Conservation (phyloP, 2,888 invertebrate genomes). For the Trissoscelio sp. region DNA sequence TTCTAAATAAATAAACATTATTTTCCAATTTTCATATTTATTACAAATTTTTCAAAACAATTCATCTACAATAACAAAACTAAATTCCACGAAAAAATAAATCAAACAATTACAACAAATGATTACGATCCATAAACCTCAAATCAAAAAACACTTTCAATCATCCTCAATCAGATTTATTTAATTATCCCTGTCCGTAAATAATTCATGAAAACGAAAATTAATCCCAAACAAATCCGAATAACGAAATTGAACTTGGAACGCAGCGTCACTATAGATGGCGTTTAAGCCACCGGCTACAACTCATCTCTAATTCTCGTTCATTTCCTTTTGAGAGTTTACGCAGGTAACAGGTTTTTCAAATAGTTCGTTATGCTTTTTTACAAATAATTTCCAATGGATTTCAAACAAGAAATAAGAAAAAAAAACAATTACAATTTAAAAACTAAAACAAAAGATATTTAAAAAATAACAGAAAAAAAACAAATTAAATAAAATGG, state of each 20-base stretch:
- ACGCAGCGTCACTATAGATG: conserved; percentile 38
- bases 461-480: neutral
- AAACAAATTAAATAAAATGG: conserved; percentile 47
- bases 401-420: neutral
- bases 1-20: no score
- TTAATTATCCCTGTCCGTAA: conserved; percentile 3
- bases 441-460: neutral
- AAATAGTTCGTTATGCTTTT: no score
- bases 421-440: neutral
- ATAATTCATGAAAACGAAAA: conserved; percentile 11
- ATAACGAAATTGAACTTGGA: neutral
- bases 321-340: conserved; percentile 47
- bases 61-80: no score
- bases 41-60: no score
- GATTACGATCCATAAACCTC: no score
- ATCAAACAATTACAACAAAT: no score
- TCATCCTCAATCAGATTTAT: no score
- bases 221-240: conserved; percentile 2
- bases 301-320: conserved; percentile 41
- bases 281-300: conserved; percentile 18
- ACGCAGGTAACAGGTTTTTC: no score
- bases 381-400: neutral
- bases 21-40: no score
- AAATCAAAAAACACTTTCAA: no score
- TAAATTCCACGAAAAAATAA: no score